Evolutionary conservation across 2,888 invertebrate genomes (phyloP).

Genomic region (Epirrita christyi): DNA sequence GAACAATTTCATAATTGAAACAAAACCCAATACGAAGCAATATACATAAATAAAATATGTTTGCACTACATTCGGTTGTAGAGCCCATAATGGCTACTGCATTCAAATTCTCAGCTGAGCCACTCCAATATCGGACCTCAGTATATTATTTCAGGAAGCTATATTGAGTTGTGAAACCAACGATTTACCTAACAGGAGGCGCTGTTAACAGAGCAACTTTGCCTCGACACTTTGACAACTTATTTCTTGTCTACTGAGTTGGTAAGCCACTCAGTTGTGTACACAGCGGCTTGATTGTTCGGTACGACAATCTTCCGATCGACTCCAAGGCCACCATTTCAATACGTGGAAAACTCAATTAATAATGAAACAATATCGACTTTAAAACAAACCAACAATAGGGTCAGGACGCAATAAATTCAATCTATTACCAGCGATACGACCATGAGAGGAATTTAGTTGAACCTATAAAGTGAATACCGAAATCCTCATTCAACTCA

Average conservation of each 20-base stretch:
- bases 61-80: slow-evolving; percentile 69
- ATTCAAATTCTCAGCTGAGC: slow-evolving; percentile 69
- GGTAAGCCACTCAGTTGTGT: slow-evolving; percentile 74
- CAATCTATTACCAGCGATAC: slow-evolving; percentile 60
- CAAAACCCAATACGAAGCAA: slow-evolving; percentile 39
- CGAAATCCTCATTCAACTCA: slow-evolving; percentile 76
- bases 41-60: slow-evolving; percentile 72
- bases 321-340: slow-evolving; percentile 36
- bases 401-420: slow-evolving; percentile 56
- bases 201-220: slow-evolving; percentile 78
- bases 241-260: slow-evolving; percentile 80
- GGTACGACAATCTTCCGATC: slow-evolving; percentile 37
- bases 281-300: slow-evolving; percentile 67
- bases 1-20: not conserved
- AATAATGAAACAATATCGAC: slow-evolving; percentile 37
- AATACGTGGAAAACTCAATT: slow-evolving; percentile 26
- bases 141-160: slow-evolving; percentile 78
- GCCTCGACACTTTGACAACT: slow-evolving; percentile 82
- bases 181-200: slow-evolving; percentile 80
- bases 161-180: slow-evolving; percentile 82
- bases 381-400: slow-evolving; percentile 49
- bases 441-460: slow-evolving; percentile 72
- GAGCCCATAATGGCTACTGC: slow-evolving; percentile 64
- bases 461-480: slow-evolving; percentile 73
- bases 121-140: slow-evolving; percentile 70